Base-by-base conservation (phyloP, 2,797 vertebrate species). In the Cottoperca gobio region DNA sequence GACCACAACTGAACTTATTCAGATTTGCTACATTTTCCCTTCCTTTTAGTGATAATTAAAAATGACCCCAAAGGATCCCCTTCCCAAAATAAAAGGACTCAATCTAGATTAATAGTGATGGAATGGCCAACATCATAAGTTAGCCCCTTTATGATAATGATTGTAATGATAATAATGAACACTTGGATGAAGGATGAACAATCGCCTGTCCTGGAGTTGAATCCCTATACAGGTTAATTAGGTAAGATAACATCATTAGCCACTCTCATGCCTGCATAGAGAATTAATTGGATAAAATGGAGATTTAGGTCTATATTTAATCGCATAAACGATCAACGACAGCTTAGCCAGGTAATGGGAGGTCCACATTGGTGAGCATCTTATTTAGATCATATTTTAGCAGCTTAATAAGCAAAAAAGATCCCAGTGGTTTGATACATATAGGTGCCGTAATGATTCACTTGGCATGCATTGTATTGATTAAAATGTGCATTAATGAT, bases 191-290 rank as follows among this genome's bases (percentile, higher is more conserved):
- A 86, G 91, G 92, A 95, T 95, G 94, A 93, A 91, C 89, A 90
- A 89, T 91, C 91, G 86, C 91, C 87, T 94, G 94, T 94, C 93
- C 92, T 91, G 90, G 87, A 93, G 93, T 95, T 87, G 89, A 93
- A 94, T 94, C 92, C 93, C 93, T 94, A 94, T 90, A 91, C 94
- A 96, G 95, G 95, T 96, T 95, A 95, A 95, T 96, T 95, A 95
- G 95, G 94, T 95, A 95, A 95, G 93, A 96, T 96, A 96, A 96
- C 95, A 95, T 95, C 93, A 95, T 96, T 95, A 95, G 93, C 92
- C 93, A 93, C 92, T 94, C 92, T 95, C 91, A 91, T 93, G 93
- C 91, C 93, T 91, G 91, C 88, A 91, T 87, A 24, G 86, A 91
- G 88, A 95, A 95, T 95, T 95, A 96, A 96, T 95, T 95, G 95